Conservation (phyloP, 2,113 vertebrate genomes). For the Thamnophis sirtalis region DNA sequence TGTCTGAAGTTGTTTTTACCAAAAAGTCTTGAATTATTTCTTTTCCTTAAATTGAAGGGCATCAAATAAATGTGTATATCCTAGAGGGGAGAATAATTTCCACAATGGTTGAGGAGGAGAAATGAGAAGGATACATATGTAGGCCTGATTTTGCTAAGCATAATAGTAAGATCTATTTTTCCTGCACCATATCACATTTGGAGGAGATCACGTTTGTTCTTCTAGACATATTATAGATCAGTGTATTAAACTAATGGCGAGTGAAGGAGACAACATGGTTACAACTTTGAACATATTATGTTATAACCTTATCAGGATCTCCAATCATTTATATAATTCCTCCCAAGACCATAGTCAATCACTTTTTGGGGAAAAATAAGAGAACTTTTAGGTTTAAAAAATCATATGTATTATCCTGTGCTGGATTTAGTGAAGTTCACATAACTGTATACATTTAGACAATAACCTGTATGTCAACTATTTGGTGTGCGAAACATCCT, state of each 20-base stretch:
- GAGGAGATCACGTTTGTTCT: background rate
- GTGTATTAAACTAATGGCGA: background rate
- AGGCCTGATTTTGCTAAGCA: background rate
- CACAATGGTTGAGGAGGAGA: background rate
- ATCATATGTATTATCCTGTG: background rate
- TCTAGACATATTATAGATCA: background rate
- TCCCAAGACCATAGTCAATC: background rate
- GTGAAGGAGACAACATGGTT: background rate
- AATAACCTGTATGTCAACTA: background rate
- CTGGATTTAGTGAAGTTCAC: background rate
- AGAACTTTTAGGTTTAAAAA: background rate
- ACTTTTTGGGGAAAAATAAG: background rate
- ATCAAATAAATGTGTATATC: background rate
- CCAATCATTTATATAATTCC: background rate
- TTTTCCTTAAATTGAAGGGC: background rate
- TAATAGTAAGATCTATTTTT: background rate
- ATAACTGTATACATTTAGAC: background rate
- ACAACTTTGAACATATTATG: background rate
- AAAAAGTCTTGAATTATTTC: background rate
- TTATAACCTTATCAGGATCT: background rate
- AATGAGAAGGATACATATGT: background rate
- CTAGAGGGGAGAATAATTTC: background rate
- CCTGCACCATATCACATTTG: background rate
- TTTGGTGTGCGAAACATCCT: accelerated
- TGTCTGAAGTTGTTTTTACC: background rate